A percentile compares a stretch with the other conserved stretches of the same genome.
These are phyloP conservation scores for Crocidura indochinensis DNA, from an alignment of 2,797 vertebrate genomes.

Conservation along the genomic window DNA sequence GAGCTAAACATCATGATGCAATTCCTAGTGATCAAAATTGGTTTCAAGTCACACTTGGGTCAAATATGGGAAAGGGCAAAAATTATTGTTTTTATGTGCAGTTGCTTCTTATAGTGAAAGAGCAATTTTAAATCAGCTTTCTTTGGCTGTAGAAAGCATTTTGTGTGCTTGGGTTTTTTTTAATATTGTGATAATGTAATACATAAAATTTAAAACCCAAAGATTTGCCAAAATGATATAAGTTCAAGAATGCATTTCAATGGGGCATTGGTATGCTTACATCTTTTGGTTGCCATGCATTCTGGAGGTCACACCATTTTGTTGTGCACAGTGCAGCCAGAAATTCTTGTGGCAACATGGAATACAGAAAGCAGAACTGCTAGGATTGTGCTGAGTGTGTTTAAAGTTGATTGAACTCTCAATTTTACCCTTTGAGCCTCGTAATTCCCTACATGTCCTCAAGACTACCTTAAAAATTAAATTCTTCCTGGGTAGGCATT, in stretches of 20 bases:
- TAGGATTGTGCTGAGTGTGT: too few relatives aligned
- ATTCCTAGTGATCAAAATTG: not conserved
- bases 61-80: not conserved
- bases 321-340: too few relatives aligned
- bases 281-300: too few relatives aligned
- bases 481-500: too few relatives aligned
- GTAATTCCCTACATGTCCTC: too few relatives aligned
- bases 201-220: not conserved
- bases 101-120: slow-evolving; percentile 63
- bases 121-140: slow-evolving; percentile 67
- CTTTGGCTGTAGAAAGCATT: slow-evolving; percentile 43
- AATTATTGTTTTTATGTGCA: slow-evolving; percentile 66
- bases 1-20: slow-evolving; percentile 48
- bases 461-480: too few relatives aligned
- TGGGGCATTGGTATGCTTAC: too few relatives aligned
- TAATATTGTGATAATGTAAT: slow-evolving; percentile 6
- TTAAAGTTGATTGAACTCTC: too few relatives aligned
- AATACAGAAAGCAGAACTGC: too few relatives aligned
- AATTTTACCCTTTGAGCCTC: too few relatives aligned
- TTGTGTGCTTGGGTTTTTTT: not conserved
- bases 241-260: slow-evolving; percentile 62
- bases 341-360: too few relatives aligned
- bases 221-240: slow-evolving; percentile 61
- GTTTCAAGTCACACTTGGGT: slow-evolving; percentile 69
- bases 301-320: too few relatives aligned